Conservation (phyloP, 2,113 vertebrate species). For the Pangasianodon hypophthalmus region DNA sequence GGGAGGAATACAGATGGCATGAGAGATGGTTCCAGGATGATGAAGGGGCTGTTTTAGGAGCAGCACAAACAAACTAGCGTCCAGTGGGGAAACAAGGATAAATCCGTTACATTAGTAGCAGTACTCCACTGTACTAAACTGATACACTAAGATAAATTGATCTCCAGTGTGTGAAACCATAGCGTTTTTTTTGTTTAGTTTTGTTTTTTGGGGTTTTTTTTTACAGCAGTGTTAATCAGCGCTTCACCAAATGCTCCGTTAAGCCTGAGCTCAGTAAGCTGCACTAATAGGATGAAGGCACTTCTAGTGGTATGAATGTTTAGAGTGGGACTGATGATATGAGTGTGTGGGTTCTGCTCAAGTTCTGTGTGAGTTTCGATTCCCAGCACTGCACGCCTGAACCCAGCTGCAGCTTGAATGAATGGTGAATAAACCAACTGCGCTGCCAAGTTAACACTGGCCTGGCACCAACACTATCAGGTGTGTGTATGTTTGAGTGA, state of each 20-base stretch:
- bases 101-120: conserved; percentile 32
- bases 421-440: conserved; percentile 50
- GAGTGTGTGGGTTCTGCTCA: neutral
- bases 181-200: neutral
- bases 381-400: neutral
- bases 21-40: conserved; percentile 54
- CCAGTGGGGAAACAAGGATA: conserved; percentile 28
- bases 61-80: conserved; percentile 55
- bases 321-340: conserved; percentile 4
- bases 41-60: conserved; percentile 41
- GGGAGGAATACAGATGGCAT: conserved; percentile 55
- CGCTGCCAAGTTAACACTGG: conserved; percentile 53
- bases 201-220: neutral
- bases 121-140: neutral
- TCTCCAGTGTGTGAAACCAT: conserved; percentile 23
- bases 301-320: conserved; percentile 32
- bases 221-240: conserved; percentile 22
- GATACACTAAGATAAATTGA: conserved; percentile 29
- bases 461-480: conserved; percentile 44
- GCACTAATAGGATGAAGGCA: conserved; percentile 34
- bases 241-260: conserved; percentile 16
- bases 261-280: conserved; percentile 17
- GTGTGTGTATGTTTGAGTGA: conserved; percentile 39
- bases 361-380: conserved; percentile 18
- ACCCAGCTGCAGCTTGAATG: conserved; percentile 51